These are phyloP conservation scores for Neoaliturus tenellus DNA, from an alignment of 2,888 invertebrate species.

Conservation along the genomic window DNA sequence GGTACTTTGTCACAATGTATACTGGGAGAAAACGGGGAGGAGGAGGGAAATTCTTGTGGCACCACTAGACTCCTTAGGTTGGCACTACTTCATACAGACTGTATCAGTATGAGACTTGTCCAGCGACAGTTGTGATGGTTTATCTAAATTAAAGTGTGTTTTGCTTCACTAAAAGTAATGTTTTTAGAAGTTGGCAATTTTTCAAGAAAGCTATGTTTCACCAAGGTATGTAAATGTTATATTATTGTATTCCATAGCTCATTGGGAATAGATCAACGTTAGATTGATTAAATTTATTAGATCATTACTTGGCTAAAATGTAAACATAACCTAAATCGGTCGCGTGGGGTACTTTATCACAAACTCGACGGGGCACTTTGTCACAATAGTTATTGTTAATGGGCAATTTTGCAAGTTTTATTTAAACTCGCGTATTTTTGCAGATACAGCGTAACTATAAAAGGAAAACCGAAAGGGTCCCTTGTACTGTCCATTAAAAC, in stretches of 20 bases:
- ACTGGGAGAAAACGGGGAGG: constrained; percentile 5
- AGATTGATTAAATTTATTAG: neutral
- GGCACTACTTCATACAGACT: neutral
- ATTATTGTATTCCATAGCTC: neutral
- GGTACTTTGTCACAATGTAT: neutral
- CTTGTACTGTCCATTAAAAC: too few relatives aligned
- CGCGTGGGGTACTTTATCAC: neutral
- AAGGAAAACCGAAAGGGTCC: neutral
- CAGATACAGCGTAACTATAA: neutral
- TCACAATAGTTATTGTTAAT: constrained; percentile 13
- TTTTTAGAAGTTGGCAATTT: neutral
- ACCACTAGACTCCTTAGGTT: neutral
- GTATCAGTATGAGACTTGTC: constrained; percentile 5
- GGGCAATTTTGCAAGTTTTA: neutral
- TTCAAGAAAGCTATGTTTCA: neutral
- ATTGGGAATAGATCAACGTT: neutral
- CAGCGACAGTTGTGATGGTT: neutral
- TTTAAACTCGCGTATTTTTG: neutral
- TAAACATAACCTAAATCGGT: neutral
- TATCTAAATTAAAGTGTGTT: neutral
- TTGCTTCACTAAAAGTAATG: neutral
- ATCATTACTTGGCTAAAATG: neutral
- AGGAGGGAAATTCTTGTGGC: neutral
- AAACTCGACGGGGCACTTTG: neutral
- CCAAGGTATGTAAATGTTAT: constrained; percentile 3